Evolutionary conservation across 2,888 invertebrate genomes (phyloP).

Genomic region (Ectemnius cavifrons): DNA sequence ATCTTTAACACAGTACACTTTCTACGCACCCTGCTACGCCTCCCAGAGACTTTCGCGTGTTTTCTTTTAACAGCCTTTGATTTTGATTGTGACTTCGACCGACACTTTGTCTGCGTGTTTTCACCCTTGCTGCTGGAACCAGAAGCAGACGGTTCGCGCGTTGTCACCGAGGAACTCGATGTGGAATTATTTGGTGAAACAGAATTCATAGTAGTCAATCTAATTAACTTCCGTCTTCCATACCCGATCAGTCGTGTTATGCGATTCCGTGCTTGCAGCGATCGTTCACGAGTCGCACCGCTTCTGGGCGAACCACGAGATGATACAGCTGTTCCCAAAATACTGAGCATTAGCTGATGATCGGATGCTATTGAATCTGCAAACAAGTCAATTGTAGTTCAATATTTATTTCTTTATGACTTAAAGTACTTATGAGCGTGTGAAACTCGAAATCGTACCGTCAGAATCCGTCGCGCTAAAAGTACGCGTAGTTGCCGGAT

Average conservation of each 20-base stretch:
- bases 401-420: neutral
- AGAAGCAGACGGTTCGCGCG: conserved; percentile 43
- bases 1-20: conserved; percentile 64
- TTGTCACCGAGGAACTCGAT: conserved; percentile 22
- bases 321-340: conserved; percentile 63
- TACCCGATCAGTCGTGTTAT: conserved; percentile 87
- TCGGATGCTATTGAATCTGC: conserved; percentile 67
- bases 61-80: conserved; percentile 69
- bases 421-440: neutral
- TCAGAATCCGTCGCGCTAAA: conserved; percentile 77
- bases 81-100: conserved; percentile 67
- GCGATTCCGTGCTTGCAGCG: conserved; percentile 82
- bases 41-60: conserved; percentile 52
- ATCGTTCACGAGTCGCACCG: conserved; percentile 64
- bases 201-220: conserved; percentile 79
- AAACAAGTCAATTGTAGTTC: conserved; percentile 13
- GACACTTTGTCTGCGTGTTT: conserved; percentile 51
- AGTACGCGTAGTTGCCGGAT: conserved; percentile 72
- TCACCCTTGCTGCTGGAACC: conserved; percentile 56
- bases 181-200: conserved; percentile 49
- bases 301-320: conserved; percentile 58
- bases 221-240: conserved; percentile 84
- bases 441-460: conserved; percentile 53
- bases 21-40: conserved; percentile 59
- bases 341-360: conserved; percentile 66